Conservation (phyloP, 2,888 invertebrate species). For the Neoaliturus tenellus region DNA sequence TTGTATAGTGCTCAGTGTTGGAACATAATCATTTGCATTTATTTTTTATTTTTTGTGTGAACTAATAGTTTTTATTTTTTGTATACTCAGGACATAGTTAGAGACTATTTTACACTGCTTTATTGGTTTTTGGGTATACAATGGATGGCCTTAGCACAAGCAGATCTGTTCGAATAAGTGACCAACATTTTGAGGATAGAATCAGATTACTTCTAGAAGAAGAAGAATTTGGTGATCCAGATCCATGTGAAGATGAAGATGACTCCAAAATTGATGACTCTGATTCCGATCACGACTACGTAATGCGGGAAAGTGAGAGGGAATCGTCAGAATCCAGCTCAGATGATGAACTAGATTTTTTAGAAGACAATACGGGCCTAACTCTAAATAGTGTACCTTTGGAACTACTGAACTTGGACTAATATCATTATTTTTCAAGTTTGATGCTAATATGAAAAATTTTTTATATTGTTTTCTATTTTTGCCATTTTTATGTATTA, state of each 20-base stretch:
- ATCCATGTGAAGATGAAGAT: conserved; percentile 11
- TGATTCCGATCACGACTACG: conserved; percentile 31
- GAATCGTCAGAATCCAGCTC: neutral
- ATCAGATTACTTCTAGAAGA: neutral
- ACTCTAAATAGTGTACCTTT: no score
- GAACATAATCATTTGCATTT: neutral
- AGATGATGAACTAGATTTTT: neutral
- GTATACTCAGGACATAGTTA: conserved; percentile 1
- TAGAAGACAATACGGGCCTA: neutral
- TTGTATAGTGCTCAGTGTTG: neutral
- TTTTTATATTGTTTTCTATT: no score
- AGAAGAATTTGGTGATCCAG: neutral
- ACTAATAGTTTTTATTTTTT: neutral
- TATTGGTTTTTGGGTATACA: neutral
- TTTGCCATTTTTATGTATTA: no score
- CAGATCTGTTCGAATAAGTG: conserved; percentile 29
- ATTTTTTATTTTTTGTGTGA: neutral
- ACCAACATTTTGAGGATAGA: neutral
- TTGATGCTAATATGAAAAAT: no score
- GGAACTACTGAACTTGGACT: no score
- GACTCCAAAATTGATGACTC: conserved; percentile 29
- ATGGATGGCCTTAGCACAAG: conserved; percentile 26
- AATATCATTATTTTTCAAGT: no score
- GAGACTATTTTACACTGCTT: neutral
- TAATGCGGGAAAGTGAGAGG: conserved; percentile 18